Evolutionary conservation across 2,888 invertebrate species (phyloP).

Genomic region (Torymus aiolomorphi): DNA sequence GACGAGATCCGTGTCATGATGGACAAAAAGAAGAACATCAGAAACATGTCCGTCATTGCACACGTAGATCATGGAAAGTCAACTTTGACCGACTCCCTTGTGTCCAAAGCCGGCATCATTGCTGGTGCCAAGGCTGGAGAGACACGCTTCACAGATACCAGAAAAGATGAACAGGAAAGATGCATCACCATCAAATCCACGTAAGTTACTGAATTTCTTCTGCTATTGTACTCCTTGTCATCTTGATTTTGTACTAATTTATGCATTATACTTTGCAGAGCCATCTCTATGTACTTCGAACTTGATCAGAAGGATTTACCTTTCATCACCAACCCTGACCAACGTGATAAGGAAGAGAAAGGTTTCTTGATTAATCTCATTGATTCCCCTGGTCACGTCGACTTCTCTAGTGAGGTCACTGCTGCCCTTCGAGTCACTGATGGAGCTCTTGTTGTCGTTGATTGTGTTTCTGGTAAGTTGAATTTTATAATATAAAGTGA

Average conservation of each 20-base stretch:
- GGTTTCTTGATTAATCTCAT: constrained; percentile 99
- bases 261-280: constrained; percentile 79
- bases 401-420: constrained; percentile 99
- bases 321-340: constrained; percentile 93
- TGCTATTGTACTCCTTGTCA: neutral
- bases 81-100: constrained; percentile 98
- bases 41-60: constrained; percentile 99
- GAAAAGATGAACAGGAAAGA: constrained; percentile 99
- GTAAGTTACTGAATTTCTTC: constrained; percentile 79
- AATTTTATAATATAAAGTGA: neutral
- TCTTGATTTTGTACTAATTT: neutral
- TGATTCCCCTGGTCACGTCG: constrained; percentile 99
- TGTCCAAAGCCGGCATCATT: constrained; percentile 99
- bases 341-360: constrained; percentile 91
- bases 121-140: constrained; percentile 99
- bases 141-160: constrained; percentile 98
- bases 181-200: constrained; percentile 99
- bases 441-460: constrained; percentile 99
- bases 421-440: constrained; percentile 99
- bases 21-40: constrained; percentile 99
- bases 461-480: constrained; percentile 96
- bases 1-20: constrained; percentile 99
- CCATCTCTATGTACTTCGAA: constrained; percentile 99
- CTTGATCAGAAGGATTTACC: constrained; percentile 94
- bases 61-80: constrained; percentile 99